Base-by-base conservation (phyloP, 1,140 invertebrate species). In the Hylyphantes graminicola region DNA sequence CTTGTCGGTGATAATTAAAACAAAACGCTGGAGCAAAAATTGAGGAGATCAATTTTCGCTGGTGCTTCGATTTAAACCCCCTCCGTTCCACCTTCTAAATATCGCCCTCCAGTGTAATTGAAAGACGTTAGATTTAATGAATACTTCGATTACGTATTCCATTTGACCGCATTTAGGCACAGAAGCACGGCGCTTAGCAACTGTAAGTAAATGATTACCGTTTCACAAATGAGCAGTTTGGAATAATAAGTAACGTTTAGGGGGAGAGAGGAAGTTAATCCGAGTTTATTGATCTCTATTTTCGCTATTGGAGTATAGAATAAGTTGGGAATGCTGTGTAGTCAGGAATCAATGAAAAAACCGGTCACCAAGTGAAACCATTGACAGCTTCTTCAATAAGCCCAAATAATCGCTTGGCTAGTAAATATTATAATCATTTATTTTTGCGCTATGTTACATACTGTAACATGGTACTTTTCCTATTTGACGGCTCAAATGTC, bases 1-100 rank as follows among this genome's bases (percentile, higher is more conserved):
- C 80, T 54, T 83, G 80, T 83, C 80, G 80, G 70, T 83, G 80
- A 83, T 83, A 83, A 83, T 83, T 83, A 83, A 83, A 83, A 83
- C 72, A 83, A 83, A 83, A 83, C 80, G 80, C 80, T 68, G 57
- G 80, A 75, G 80, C 80, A 83, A 83, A 83, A 83, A 83, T 83
- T 83, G 80, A 75, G 61, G 21, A 74, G 80, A 83, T 83, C 80
- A 74, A 83, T 83, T 83, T 73, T 83, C 80, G 80, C 79, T 54
- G 35, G 68, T 57, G 68, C 55, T 73, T 73, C 68, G 48, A 63
- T 72, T 73, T 73, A 63, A 53, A 15, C 68, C 79, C 17, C 68
- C 63, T 12, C n/a, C 9, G 17, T 61, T 21, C 68, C 78, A 67
- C 67, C 67, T 51, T 74, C 80, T 83, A 83, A 83, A 83, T 83